Conservation (phyloP, 2,113 vertebrate species). For the Macheiramphus alcinus region DNA sequence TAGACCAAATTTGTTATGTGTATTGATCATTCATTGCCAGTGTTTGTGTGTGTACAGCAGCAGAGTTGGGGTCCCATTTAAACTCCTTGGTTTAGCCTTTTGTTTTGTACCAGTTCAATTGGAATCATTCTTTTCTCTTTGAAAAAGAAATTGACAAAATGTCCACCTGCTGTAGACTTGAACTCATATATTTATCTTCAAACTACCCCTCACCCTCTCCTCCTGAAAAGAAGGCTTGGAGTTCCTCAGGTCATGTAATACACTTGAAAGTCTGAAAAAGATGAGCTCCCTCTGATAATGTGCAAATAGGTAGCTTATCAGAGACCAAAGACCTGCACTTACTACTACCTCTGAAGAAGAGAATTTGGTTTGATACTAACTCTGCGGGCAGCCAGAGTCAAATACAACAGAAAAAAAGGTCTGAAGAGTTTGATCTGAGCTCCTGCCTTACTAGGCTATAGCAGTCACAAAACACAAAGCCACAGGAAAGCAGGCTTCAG, state of each 20-base stretch:
- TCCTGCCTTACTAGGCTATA: neutral
- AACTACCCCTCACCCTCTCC: neutral
- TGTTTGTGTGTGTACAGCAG: neutral
- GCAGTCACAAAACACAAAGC: neutral
- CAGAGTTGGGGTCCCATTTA: neutral
- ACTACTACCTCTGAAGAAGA: neutral
- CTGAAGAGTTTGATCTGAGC: neutral
- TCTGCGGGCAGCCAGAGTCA: neutral
- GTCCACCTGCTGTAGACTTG: neutral
- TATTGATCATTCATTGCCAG: neutral
- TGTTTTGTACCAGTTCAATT: neutral
- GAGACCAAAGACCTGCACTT: neutral
- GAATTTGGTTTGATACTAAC: neutral
- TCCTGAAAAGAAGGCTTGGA: rapidly evolving
- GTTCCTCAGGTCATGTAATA: neutral
- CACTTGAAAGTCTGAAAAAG: neutral
- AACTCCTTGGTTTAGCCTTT: neutral
- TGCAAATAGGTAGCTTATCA: neutral
- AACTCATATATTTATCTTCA: neutral
- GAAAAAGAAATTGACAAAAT: neutral
- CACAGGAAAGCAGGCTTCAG: neutral
- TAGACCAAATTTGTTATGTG: neutral
- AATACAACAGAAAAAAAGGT: neutral
- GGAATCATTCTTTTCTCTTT: neutral
- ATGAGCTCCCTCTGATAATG: neutral